A percentile compares a stretch with the other conserved stretches of the same genome.
Evolutionary conservation across 2,888 invertebrate genomes (phyloP).

Genomic region (Macrosiphum euphorbiae): DNA sequence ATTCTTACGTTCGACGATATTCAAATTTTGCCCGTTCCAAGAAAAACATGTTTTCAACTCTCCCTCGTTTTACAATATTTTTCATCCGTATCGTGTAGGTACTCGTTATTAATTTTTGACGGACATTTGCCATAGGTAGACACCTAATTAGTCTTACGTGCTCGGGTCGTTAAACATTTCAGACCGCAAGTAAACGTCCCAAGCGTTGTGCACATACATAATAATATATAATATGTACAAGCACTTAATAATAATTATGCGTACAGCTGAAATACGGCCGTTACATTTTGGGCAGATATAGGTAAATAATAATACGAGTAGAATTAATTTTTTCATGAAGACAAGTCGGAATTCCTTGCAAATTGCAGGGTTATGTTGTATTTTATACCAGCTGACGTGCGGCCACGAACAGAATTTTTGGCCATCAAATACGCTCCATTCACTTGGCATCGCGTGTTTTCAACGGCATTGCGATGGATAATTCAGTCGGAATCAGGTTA

Average conservation of each 20-base stretch:
- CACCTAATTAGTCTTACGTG: background rate
- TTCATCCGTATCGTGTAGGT: background rate
- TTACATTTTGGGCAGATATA: background rate
- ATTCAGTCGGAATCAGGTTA: constrained; percentile 32
- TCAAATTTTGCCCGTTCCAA: background rate
- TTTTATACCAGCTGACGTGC: background rate
- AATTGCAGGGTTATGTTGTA: constrained; percentile 7
- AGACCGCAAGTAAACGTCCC: background rate
- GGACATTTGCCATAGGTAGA: background rate
- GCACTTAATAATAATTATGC: background rate
- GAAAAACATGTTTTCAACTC: background rate
- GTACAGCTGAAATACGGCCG: background rate
- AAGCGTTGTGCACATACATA: background rate
- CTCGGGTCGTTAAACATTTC: background rate
- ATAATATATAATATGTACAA: background rate
- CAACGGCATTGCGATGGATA: background rate
- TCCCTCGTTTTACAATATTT: background rate
- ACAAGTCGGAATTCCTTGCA: background rate
- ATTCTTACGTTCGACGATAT: too few species aligned
- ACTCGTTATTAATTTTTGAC: background rate
- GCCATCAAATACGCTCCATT: background rate
- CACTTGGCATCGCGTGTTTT: constrained; percentile 29
- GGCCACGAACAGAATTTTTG: background rate
- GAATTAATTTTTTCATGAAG: background rate
- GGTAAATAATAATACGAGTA: background rate